These are phyloP conservation scores for Strix uralensis DNA, from an alignment of 2,113 vertebrate species.

Conservation along the genomic window DNA sequence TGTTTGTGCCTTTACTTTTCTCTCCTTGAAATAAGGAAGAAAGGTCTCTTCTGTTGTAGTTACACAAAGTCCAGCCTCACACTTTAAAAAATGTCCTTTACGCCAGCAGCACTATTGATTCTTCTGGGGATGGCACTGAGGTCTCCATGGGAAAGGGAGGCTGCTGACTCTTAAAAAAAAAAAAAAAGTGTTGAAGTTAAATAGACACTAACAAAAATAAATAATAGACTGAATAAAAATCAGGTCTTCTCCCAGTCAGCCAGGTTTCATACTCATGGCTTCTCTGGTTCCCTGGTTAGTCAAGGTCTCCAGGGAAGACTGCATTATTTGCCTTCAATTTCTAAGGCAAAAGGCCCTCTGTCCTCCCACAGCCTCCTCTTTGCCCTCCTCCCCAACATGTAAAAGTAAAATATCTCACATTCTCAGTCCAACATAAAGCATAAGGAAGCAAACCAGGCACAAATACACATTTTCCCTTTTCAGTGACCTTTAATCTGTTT, in stretches of 20 bases:
- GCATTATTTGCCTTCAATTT: background rate
- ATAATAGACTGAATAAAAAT: background rate
- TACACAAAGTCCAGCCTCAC: background rate
- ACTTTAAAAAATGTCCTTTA: background rate
- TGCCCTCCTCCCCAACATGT: background rate
- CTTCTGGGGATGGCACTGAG: background rate
- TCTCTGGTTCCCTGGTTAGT: background rate
- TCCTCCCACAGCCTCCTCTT: background rate
- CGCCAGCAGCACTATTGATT: background rate
- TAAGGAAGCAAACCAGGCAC: background rate
- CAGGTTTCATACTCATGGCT: background rate
- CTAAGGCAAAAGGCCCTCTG: background rate
- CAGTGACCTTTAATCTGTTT: background rate
- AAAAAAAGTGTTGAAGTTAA: background rate
- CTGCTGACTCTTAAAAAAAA: background rate
- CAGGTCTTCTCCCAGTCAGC: background rate
- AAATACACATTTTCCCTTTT: background rate
- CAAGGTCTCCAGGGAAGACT: background rate
- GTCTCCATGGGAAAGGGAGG: background rate
- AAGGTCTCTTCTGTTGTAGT: background rate
- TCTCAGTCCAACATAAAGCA: background rate
- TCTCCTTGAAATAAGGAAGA: background rate
- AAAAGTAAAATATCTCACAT: background rate
- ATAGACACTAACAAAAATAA: background rate
- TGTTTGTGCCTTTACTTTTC: background rate